Conservation (phyloP, 2,797 vertebrate genomes). For the Enteromius thamalakanensis region DNA sequence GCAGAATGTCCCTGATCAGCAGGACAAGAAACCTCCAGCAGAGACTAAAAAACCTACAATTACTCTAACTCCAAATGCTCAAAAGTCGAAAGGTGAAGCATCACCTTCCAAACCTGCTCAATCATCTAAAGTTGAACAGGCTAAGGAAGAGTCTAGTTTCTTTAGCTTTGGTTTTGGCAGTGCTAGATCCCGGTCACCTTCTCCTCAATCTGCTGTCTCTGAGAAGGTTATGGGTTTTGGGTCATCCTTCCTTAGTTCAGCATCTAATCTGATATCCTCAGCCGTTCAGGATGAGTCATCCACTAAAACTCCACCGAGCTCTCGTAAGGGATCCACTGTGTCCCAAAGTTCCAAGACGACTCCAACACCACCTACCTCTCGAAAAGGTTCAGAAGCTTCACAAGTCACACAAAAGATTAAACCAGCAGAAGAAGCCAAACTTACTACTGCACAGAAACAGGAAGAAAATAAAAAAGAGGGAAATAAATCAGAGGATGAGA, state of each 20-base stretch:
- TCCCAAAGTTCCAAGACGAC: conserved; percentile 66
- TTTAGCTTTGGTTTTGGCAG: conserved; percentile 85
- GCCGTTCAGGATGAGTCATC: conserved; percentile 75
- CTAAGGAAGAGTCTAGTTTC: conserved; percentile 74
- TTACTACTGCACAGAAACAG: conserved; percentile 53
- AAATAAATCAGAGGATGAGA: conserved; percentile 53
- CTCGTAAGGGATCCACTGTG: conserved; percentile 66
- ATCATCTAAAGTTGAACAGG: conserved; percentile 67
- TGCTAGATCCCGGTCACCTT: conserved; percentile 79
- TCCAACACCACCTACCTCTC: conserved; percentile 66
- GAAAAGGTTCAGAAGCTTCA: conserved; percentile 54
- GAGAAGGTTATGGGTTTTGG: conserved; percentile 90
- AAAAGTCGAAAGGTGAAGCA: conserved; percentile 59
- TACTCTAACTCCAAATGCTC: conserved; percentile 53
- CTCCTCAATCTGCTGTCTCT: conserved; percentile 79
- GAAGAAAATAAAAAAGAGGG: conserved; percentile 60
- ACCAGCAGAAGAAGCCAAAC: conserved; percentile 33
- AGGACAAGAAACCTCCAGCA: conserved; percentile 67
- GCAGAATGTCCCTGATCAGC: conserved; percentile 68
- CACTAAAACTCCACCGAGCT: conserved; percentile 59
- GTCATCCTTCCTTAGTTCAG: conserved; percentile 87
- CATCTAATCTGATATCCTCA: conserved; percentile 85
- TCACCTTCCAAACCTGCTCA: conserved; percentile 56
- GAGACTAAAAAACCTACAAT: conserved; percentile 57
- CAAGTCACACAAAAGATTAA: conserved; percentile 62